Conservation (phyloP, 2,797 vertebrate genomes). For the Notoglanidium macrostoma region DNA sequence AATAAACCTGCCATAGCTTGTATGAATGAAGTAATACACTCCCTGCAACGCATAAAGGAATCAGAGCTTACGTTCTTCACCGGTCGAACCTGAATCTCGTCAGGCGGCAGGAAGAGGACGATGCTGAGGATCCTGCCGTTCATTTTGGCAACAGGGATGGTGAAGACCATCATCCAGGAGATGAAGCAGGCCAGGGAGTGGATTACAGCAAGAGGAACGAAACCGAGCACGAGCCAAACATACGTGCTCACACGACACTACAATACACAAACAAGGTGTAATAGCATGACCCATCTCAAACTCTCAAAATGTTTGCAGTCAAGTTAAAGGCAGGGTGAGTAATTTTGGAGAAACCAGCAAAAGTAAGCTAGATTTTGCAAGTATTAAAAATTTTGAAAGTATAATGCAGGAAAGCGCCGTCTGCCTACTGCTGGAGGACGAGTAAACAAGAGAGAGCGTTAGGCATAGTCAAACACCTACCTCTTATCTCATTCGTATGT, state of each 20-base stretch:
- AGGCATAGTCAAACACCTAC: too few relatives aligned
- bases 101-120: slow-evolving; percentile 77
- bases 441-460: too few relatives aligned
- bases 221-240: slow-evolving; percentile 78
- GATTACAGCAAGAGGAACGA: slow-evolving; percentile 71
- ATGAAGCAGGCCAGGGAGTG: slow-evolving; percentile 78
- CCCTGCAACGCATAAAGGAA: too few relatives aligned
- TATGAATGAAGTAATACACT: background rate
- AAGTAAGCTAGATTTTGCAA: too few relatives aligned
- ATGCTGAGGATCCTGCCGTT: slow-evolving; percentile 68
- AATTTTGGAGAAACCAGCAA: too few relatives aligned
- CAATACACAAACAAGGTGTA: background rate
- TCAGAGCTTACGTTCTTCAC: slow-evolving; percentile 63
- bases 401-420: too few relatives aligned
- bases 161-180: slow-evolving; percentile 79
- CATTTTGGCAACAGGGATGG: slow-evolving; percentile 83
- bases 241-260: slow-evolving; percentile 65
- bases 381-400: too few relatives aligned
- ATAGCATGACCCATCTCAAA: background rate
- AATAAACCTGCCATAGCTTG: background rate
- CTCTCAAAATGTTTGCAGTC: too few relatives aligned
- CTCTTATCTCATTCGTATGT: too few relatives aligned
- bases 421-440: too few relatives aligned
- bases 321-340: too few relatives aligned
- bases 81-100: slow-evolving; percentile 65